A percentile compares a stretch with the other conserved stretches of the same genome.
Evolutionary conservation across 2,888 invertebrate genomes (phyloP).

Genomic region (Escarpia spicata): DNA sequence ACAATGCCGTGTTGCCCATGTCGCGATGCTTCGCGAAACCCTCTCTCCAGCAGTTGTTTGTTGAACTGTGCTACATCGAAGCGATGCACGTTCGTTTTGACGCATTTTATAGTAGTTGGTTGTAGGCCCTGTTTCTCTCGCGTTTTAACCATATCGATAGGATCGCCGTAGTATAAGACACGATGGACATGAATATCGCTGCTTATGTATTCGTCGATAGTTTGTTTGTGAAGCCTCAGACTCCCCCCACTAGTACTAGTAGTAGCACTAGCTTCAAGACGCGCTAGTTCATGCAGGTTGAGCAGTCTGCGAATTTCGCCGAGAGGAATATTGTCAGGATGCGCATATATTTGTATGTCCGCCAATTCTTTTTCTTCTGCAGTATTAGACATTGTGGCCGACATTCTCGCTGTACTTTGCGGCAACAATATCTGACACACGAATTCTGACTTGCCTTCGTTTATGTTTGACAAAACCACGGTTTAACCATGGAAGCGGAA

Average conservation of each 20-base stretch:
- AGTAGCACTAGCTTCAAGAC: too few species aligned
- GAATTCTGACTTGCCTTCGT: background rate
- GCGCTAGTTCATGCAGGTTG: background rate
- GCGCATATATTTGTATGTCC: background rate
- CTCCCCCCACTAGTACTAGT: too few species aligned
- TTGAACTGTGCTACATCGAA: background rate
- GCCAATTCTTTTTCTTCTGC: background rate
- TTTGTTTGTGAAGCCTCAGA: background rate
- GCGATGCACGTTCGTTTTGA: background rate
- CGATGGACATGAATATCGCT: background rate
- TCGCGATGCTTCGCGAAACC: background rate
- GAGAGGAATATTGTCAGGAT: background rate
- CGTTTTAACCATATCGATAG: slow-evolving; percentile 9
- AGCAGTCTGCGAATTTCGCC: background rate
- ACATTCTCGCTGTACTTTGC: background rate
- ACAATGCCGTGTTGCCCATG: background rate
- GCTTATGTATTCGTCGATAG: background rate
- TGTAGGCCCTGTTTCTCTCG: background rate
- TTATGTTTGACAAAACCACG: background rate
- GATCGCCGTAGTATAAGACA: background rate
- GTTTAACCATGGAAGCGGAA: slow-evolving; percentile 16
- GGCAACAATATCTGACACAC: too few species aligned
- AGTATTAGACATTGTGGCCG: background rate
- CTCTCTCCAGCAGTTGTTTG: background rate
- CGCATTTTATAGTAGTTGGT: background rate